These are phyloP conservation scores for Ypsolopha scabrella DNA, from an alignment of 2,888 invertebrate species.

Conservation along the genomic window DNA sequence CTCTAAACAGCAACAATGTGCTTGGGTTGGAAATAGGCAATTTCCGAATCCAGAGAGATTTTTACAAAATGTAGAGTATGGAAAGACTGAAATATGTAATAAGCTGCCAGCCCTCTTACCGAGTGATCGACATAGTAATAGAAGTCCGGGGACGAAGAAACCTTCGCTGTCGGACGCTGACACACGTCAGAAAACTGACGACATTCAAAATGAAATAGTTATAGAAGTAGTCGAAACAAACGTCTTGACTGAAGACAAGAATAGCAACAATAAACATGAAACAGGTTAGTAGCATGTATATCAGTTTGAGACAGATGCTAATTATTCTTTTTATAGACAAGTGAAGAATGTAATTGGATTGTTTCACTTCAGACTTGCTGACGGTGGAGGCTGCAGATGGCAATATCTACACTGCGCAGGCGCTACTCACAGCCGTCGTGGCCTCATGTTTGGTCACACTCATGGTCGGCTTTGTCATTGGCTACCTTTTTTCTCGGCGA, in stretches of 20 bases:
- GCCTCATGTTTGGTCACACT: constrained; percentile 84
- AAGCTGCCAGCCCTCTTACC: constrained; percentile 54
- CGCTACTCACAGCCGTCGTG: constrained; percentile 83
- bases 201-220: constrained; percentile 74
- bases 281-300: constrained; percentile 33
- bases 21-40: constrained; percentile 66
- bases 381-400: constrained; percentile 71
- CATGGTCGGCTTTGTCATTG: constrained; percentile 86
- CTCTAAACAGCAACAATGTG: constrained; percentile 72
- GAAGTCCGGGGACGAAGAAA: constrained; percentile 57
- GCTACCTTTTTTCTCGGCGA: constrained; percentile 84
- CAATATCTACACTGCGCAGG: constrained; percentile 83
- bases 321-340: constrained; percentile 1
- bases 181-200: constrained; percentile 64
- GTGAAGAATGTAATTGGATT: constrained; percentile 1
- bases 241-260: constrained; percentile 69
- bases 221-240: constrained; percentile 75
- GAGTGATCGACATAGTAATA: constrained; percentile 48
- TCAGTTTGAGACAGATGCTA: not conserved
- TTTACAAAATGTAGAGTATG: constrained; percentile 79
- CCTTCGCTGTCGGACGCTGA: constrained; percentile 54
- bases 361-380: constrained; percentile 40
- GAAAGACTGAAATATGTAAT: constrained; percentile 73
- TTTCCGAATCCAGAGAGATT: constrained; percentile 74
- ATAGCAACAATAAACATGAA: constrained; percentile 59